Conservation (phyloP, 2,797 vertebrate genomes). For the Leptatherina wallacei region DNA sequence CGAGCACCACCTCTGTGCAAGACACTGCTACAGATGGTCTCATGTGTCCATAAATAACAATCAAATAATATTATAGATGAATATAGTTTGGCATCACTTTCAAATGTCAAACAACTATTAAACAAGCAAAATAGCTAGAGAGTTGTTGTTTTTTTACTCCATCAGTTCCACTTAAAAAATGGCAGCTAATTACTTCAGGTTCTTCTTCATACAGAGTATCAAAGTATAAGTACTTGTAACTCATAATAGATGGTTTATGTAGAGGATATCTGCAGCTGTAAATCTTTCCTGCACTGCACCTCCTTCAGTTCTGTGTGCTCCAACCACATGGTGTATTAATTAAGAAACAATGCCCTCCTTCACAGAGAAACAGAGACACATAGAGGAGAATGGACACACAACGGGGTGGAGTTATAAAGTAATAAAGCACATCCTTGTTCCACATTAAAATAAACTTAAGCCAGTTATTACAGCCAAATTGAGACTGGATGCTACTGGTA, state of each 20-base stretch:
- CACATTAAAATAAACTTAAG: constrained; percentile 49
- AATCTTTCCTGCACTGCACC: constrained; percentile 32
- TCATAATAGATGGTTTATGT: constrained; percentile 28
- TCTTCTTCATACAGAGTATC: constrained; percentile 1
- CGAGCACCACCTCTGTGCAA: constrained; percentile 46
- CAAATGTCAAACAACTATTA: neutral
- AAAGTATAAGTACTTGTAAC: constrained; percentile 23
- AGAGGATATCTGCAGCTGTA: constrained; percentile 21
- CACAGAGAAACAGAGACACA: constrained; percentile 33
- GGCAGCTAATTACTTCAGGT: neutral
- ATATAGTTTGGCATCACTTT: neutral
- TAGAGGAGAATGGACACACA: constrained; percentile 10
- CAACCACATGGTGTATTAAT: constrained; percentile 62
- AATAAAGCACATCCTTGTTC: constrained; percentile 34
- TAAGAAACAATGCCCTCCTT: constrained; percentile 64
- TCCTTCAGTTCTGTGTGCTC: constrained; percentile 20
- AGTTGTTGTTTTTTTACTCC: neutral
- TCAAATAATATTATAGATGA: neutral
- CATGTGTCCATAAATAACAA: neutral
- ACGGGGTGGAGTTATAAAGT: constrained; percentile 36
- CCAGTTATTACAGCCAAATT: constrained; percentile 30
- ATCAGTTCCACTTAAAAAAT: neutral
- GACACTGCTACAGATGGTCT: constrained; percentile 36
- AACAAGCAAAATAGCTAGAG: too few species aligned
- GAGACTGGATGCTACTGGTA: neutral